A percentile compares a stretch with the other conserved stretches of the same genome.
Conservation (phyloP, 1,140 invertebrate genomes). For the Marisa cornuarietis region DNA sequence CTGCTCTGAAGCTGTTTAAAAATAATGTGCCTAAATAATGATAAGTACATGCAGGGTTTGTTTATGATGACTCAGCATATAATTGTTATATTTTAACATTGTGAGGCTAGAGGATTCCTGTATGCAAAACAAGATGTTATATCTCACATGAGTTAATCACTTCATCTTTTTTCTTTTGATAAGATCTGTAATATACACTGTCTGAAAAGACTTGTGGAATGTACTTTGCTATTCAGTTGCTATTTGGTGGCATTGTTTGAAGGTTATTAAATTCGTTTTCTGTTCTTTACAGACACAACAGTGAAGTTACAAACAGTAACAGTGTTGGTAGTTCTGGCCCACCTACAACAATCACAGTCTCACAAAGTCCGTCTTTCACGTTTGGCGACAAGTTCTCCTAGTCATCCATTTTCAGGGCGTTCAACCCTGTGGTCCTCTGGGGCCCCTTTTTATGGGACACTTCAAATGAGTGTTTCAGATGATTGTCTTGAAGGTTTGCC, state of each 20-base stretch:
- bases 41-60: no score
- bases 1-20: no score
- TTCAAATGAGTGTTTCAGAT: neutral
- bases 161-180: no score
- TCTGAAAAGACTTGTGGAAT: no score
- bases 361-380: constrained; percentile 54
- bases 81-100: constrained; percentile 7
- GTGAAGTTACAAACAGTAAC: constrained; percentile 24
- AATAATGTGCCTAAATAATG: no score
- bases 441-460: neutral
- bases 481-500: no score
- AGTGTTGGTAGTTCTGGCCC: constrained; percentile 26
- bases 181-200: no score
- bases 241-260: neutral
- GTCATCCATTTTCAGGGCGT: constrained; percentile 22
- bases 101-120: neutral
- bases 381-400: constrained; percentile 58
- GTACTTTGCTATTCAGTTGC: no score
- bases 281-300: constrained; percentile 29
- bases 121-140: no score
- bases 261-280: constrained; percentile 2
- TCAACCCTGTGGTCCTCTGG: neutral
- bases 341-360: constrained; percentile 32
- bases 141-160: no score
- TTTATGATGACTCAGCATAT: no score